A percentile compares a stretch with the other conserved stretches of the same genome.
Conservation (phyloP, 2,113 vertebrate genomes). For the Cephalopterus ornatus region DNA sequence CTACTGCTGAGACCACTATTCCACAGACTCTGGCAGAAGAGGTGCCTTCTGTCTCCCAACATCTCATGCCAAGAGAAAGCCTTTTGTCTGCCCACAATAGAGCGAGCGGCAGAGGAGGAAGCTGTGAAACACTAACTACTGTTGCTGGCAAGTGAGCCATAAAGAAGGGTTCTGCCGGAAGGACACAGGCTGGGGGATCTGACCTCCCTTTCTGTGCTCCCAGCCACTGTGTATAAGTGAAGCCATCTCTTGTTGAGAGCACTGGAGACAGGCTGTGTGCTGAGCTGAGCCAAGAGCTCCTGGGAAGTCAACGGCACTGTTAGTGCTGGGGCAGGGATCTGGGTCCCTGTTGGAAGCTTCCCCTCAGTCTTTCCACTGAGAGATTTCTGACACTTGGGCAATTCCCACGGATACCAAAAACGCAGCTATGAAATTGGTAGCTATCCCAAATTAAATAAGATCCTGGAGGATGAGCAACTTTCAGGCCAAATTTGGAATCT, state of each 20-base stretch:
- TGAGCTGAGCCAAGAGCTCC: background rate
- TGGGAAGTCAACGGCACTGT: background rate
- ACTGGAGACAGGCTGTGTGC: background rate
- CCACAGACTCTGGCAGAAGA: constrained; percentile 22
- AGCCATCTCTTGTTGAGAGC: background rate
- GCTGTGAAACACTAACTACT: background rate
- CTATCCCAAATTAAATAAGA: background rate
- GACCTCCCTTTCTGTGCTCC: background rate
- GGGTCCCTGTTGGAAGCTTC: background rate
- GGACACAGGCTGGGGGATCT: background rate
- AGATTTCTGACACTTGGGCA: background rate
- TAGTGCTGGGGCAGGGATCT: background rate
- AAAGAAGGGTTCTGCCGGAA: background rate
- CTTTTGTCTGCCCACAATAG: background rate
- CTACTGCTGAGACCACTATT: constrained; percentile 38
- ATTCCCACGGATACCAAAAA: background rate
- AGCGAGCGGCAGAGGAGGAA: background rate
- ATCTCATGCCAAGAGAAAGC: constrained; percentile 29
- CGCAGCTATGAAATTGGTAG: background rate
- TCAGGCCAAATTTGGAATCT: background rate
- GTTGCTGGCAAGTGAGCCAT: constrained; percentile 15
- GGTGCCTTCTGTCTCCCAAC: constrained; percentile 31
- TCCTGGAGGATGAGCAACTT: background rate
- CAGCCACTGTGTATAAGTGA: background rate
- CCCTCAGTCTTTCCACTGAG: background rate